phyloP scores from a whole-genome alignment of 1,140 invertebrate species.

The Drosophila melanica region DNA sequence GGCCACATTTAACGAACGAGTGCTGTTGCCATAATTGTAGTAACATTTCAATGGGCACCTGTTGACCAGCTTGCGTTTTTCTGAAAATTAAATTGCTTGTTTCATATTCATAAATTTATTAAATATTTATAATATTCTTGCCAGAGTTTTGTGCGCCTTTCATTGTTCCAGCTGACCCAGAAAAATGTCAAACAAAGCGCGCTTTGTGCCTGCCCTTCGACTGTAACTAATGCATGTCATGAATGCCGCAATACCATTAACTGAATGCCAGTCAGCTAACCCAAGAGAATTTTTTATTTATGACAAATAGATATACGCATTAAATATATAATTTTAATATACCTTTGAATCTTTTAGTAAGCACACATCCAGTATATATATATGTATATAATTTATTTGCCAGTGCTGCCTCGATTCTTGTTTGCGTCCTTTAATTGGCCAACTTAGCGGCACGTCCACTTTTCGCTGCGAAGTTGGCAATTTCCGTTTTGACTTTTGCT shows the following conservation, averaged over 20 bases:
- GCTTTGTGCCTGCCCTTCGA: constrained; percentile 65
- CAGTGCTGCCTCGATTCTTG: not conserved
- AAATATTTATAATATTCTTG: constrained; percentile 12
- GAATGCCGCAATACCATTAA: constrained; percentile 22
- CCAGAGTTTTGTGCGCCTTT: not conserved
- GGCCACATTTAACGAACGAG: not conserved
- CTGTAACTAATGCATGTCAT: constrained; percentile 67
- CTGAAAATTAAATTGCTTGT: not conserved
- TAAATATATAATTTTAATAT: not conserved
- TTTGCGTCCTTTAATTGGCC: constrained; percentile 27
- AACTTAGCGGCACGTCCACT: constrained; percentile 26
- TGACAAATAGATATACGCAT: not conserved
- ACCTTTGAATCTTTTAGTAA: not conserved
- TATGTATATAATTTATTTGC: not conserved
- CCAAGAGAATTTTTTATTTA: not conserved
- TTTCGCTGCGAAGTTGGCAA: constrained; percentile 33
- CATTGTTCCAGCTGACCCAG: constrained; percentile 12
- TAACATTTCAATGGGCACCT: not conserved
- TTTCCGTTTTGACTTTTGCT: constrained; percentile 45
- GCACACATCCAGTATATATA: not conserved
- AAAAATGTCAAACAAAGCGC: constrained; percentile 40
- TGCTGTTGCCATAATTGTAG: not conserved
- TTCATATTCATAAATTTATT: not conserved
- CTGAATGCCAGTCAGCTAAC: constrained; percentile 22
- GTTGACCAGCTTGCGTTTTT: not conserved